Evolutionary conservation across 2,113 vertebrate genomes (phyloP), one percentile per base, ranked within the genome.

Genomic region (Arenaria interpres): DNA sequence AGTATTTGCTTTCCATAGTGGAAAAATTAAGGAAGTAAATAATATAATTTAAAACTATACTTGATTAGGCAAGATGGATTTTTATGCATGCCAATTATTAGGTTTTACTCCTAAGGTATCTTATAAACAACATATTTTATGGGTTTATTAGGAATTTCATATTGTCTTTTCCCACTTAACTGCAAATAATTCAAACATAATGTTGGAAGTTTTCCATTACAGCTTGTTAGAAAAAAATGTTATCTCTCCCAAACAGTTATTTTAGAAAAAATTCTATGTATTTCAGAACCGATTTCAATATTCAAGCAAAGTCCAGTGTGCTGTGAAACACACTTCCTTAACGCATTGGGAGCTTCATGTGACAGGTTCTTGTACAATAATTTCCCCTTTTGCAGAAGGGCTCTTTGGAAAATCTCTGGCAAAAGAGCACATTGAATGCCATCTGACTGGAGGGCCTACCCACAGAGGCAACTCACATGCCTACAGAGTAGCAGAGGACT

Each of bases 131-230:
- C 28, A 33, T 66, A 66, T 84, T 94, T 92, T 59, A 83, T 81
- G 54, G 32, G 8, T 89, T 96, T 90, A 86, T 90, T 88, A 92
- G 88, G 85, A 92, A 90, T 4, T 22, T 54, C 41, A 77, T 0
- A 0, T 69, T 86, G 41, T 69, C 50, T 92, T 90, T 94, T 66
- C 45, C 79, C 53, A 53, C 78, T 92, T 80, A 90, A 77, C 67
- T 80, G 54, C 64, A 95, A 93, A 95, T 69, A 83, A 94, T 88
- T 92, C 67, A 90, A 92, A 73, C 14, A 88, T 57, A 93, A 66
- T 41, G 12, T 77, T 95, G 79, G 86, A 90, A 83, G 8, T 66
- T 74, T 91, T 95, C 75, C 79, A 62, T 28, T 54, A 53, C 24
- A 88, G n/a, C 54, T 86, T 74, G 39, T 37, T 79, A 90, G 57